A percentile compares a stretch with the other conserved stretches of the same genome.
These are phyloP conservation scores for Tenthredo distinguenda DNA, from an alignment of 2,888 invertebrate genomes.

Conservation along the genomic window DNA sequence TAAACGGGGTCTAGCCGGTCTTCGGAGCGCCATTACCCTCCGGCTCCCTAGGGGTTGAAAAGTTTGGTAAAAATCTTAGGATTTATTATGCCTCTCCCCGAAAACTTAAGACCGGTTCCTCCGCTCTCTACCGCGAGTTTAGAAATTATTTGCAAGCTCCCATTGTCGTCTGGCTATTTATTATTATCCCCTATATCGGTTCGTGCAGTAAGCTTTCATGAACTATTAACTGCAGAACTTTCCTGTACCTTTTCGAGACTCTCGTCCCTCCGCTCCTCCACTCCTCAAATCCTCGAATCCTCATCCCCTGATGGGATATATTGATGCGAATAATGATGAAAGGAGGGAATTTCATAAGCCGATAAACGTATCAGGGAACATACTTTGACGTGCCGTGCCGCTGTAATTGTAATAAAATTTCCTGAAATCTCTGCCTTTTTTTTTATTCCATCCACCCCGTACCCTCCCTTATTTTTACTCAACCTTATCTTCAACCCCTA, in stretches of 20 bases:
- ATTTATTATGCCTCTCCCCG: conserved; percentile 39
- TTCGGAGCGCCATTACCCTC: conserved; percentile 1
- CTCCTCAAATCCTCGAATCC: neutral
- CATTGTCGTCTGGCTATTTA: conserved; percentile 70
- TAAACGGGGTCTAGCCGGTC: neutral
- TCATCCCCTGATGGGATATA: neutral
- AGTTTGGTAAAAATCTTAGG: conserved; percentile 38
- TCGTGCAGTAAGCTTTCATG: conserved; percentile 27
- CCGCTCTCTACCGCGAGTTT: conserved; percentile 10
- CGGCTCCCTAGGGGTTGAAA: conserved; percentile 20
- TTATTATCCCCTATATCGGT: conserved; percentile 68
- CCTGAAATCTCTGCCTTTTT: conserved; percentile 3
- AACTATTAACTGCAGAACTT: conserved; percentile 48
- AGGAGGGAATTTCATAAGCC: neutral
- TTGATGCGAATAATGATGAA: neutral
- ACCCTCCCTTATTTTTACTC: neutral
- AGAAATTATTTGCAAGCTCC: conserved; percentile 64
- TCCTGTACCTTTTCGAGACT: neutral
- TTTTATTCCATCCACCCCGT: neutral
- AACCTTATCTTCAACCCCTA: conserved; percentile 20
- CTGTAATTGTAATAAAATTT: conserved; percentile 38
- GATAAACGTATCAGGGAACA: neutral
- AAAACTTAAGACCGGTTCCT: neutral
- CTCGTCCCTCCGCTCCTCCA: neutral
- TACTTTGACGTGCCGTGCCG: neutral